A percentile compares a stretch with the other conserved stretches of the same genome.
Evolutionary conservation across 2,797 vertebrate species (phyloP).

Genomic region (Poliocrania exsul): DNA sequence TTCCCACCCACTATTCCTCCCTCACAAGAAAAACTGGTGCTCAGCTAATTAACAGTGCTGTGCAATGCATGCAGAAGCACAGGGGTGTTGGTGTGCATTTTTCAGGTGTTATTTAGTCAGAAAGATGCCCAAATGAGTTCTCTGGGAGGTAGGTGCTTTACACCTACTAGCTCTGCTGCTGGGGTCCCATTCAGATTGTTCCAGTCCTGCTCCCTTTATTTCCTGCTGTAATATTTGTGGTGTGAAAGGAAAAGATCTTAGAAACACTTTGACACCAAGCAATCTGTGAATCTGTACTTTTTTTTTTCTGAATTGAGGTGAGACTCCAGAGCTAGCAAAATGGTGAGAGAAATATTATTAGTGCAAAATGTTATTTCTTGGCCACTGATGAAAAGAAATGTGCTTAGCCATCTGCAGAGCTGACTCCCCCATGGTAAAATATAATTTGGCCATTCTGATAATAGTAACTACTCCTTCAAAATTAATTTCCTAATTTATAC

Average conservation of each 20-base stretch:
- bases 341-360: not conserved
- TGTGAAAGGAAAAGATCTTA: not conserved
- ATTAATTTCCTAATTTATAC: not conserved
- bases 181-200: not conserved
- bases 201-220: not conserved
- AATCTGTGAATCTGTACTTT: not conserved
- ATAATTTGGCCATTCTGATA: not conserved
- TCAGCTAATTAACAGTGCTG: constrained; percentile 29
- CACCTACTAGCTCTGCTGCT: not conserved
- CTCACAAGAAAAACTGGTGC: constrained; percentile 30
- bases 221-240: not conserved
- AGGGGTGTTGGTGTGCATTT: not conserved
- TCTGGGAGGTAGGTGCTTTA: not conserved
- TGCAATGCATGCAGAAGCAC: not conserved
- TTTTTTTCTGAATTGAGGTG: not conserved
- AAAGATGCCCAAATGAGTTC: not conserved
- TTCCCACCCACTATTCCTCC: constrained; percentile 41
- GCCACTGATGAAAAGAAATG: not conserved
- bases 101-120: not conserved
- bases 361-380: not conserved
- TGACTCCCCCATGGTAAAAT: not conserved
- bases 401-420: not conserved
- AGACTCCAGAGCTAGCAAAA: not conserved
- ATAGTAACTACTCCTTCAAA: not conserved
- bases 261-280: not conserved